Base-by-base conservation (phyloP, 2,888 invertebrate genomes). In the Leptopilina myrica region DNA sequence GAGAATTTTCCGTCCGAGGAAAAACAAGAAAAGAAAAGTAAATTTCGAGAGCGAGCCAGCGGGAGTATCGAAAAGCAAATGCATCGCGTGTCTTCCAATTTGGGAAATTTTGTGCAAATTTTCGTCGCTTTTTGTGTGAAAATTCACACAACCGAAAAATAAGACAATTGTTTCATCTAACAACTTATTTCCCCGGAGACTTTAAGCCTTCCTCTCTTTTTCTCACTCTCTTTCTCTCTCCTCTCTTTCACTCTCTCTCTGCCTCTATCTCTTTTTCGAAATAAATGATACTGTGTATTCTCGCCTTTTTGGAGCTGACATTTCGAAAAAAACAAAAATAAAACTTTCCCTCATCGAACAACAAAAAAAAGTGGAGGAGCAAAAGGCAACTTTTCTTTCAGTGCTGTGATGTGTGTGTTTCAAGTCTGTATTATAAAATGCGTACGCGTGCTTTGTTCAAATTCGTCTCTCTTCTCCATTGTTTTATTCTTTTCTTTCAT, bases 141-240 rank as follows among this genome's bases (percentile, higher is more conserved):
- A 46, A 67, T 64, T 33, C 12, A 33, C 33, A 64, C 33, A 26
- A 6, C 33, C 64, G 14, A 15, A 49, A 9, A 46, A 46, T 20
- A 49, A 49, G 49, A 49, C 49, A 49, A 49, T 49, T 49, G 49
- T 67, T 67, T 67, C 49, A 15, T 67, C 66, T 43, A 66, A 43
- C 43, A 66, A n/a, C 67, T 67, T 46, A 67, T 67, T 67, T 67
- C 67, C 67, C 49, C 46, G 15, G 67, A 67, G 67, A 67, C 49
- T 67, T 12, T 49, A 46, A 67, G 20, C 67, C 46, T 49, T 67
- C 67, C 15, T 11, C 4, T 49, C 43, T 43, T 8, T 8, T 1
- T 43, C 43, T 43, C 5, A 8, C 43, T 43, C 43, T 43, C 43
- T 8, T 5, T 5, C 43, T 43, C 43, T 43, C 43, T 43, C 7